phyloP scores from a whole-genome alignment of 1,140 invertebrate species.

The Andricus grossulariae region DNA sequence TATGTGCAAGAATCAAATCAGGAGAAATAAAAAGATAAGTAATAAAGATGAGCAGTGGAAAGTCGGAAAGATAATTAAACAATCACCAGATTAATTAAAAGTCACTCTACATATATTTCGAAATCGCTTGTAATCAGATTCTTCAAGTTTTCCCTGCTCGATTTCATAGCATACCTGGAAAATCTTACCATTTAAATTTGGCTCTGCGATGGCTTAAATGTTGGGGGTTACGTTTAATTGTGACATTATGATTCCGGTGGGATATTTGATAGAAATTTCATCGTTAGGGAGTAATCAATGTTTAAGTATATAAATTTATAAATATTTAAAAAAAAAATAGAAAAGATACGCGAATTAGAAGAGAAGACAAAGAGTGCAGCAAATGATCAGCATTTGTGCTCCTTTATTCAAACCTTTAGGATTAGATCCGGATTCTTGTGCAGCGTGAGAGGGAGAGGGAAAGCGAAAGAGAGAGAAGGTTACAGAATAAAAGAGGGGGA shows the following conservation, averaged over 20 bases:
- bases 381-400: slow-evolving; percentile 54
- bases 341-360: slow-evolving; percentile 40
- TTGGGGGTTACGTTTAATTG: no score
- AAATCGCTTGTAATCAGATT: no score
- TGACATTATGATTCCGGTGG: no score
- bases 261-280: slow-evolving; percentile 16
- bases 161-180: no score
- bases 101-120: no score
- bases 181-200: no score
- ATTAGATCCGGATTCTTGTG: slow-evolving; percentile 72
- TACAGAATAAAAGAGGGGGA: slow-evolving; percentile 35
- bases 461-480: slow-evolving; percentile 40
- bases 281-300: slow-evolving; percentile 29
- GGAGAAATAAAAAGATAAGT: not conserved
- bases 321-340: slow-evolving; percentile 42
- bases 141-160: no score
- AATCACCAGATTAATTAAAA: no score
- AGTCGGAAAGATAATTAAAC: no score
- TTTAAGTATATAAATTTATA: not conserved
- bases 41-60: not conserved
- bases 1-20: not conserved
- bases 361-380: slow-evolving; percentile 50
- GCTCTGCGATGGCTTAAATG: no score
- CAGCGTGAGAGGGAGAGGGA: slow-evolving; percentile 47
- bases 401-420: slow-evolving; percentile 73